Evolutionary conservation across 2,888 invertebrate genomes (phyloP).

Genomic region (Trichogramma dendrolimi): DNA sequence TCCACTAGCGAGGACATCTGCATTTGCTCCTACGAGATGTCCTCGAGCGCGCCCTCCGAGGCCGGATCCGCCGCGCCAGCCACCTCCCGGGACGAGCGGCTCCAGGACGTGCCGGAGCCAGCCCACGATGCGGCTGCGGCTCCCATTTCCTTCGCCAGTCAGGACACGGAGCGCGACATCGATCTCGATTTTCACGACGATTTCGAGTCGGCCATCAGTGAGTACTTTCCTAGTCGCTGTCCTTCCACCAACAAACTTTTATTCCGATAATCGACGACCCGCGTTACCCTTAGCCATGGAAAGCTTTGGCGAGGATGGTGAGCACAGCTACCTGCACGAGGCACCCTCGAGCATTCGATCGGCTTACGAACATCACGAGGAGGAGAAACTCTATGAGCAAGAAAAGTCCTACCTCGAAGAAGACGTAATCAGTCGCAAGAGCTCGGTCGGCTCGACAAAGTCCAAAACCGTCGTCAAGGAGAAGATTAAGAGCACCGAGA

Average conservation of each 20-base stretch:
- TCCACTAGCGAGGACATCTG: slow-evolving; percentile 32
- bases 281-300: slow-evolving; percentile 9
- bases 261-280: slow-evolving; percentile 12
- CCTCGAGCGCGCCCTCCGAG: not conserved
- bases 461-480: slow-evolving; percentile 21
- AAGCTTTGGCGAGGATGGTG: slow-evolving; percentile 25
- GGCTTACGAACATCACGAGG: not conserved
- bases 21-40: slow-evolving; percentile 13
- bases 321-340: slow-evolving; percentile 23
- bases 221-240: not conserved
- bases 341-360: slow-evolving; percentile 17
- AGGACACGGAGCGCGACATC: slow-evolving; percentile 42
- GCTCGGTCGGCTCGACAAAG: slow-evolving; percentile 15
- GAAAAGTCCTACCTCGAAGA: too few species aligned
- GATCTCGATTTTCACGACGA: slow-evolving; percentile 41
- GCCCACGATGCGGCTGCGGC: not conserved
- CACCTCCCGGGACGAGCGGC: not conserved
- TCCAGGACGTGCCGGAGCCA: not conserved
- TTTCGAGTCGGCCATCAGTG: slow-evolving; percentile 33
- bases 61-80: not conserved
- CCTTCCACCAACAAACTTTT: slow-evolving; percentile 11
- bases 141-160: slow-evolving; percentile 27
- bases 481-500: not conserved
- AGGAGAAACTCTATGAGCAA: not conserved
- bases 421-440: too few species aligned